Evolutionary conservation across 1,140 invertebrate genomes (phyloP).

Genomic region (Andrena cerasifolii): DNA sequence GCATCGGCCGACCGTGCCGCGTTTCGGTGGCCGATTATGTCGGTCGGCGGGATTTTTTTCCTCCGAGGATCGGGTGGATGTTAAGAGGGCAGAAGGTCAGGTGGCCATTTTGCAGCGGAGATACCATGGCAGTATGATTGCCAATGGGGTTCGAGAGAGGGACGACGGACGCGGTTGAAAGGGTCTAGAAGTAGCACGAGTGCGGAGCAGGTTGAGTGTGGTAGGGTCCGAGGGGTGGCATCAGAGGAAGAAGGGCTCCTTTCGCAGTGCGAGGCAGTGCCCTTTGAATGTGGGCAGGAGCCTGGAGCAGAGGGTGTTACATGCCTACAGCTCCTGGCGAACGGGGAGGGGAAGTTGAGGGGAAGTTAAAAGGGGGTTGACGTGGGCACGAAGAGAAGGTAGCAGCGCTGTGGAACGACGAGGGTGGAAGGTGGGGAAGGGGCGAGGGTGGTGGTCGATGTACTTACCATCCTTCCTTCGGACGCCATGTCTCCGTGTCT

Average conservation of each 20-base stretch:
- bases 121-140: slow-evolving; percentile 73
- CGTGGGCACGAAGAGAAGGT: slow-evolving; percentile 48
- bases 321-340: slow-evolving; percentile 62
- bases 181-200: slow-evolving; percentile 65
- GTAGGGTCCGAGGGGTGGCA: slow-evolving; percentile 65
- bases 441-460: slow-evolving; percentile 54
- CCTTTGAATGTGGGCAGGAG: slow-evolving; percentile 64
- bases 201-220: slow-evolving; percentile 45
- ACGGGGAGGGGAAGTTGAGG: slow-evolving; percentile 57
- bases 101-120: slow-evolving; percentile 72
- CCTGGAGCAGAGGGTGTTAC: slow-evolving; percentile 63
- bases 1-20: too few species aligned
- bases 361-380: slow-evolving; percentile 64
- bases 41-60: neutral
- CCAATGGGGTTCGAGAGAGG: slow-evolving; percentile 72
- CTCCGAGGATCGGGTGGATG: slow-evolving; percentile 36
- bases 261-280: slow-evolving; percentile 62
- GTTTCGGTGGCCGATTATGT: slow-evolving; percentile 6
- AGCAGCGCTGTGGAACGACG: too few species aligned
- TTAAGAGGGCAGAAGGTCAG: slow-evolving; percentile 63
- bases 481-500: slow-evolving; percentile 73
- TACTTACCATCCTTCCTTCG: slow-evolving; percentile 70
- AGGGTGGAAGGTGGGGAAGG: neutral
- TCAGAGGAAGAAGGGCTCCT: slow-evolving; percentile 67
- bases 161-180: slow-evolving; percentile 61